A percentile compares a stretch with the other conserved stretches of the same genome.
Evolutionary conservation across 2,888 invertebrate genomes (phyloP).

Genomic region (Dermolepida albohirtum): DNA sequence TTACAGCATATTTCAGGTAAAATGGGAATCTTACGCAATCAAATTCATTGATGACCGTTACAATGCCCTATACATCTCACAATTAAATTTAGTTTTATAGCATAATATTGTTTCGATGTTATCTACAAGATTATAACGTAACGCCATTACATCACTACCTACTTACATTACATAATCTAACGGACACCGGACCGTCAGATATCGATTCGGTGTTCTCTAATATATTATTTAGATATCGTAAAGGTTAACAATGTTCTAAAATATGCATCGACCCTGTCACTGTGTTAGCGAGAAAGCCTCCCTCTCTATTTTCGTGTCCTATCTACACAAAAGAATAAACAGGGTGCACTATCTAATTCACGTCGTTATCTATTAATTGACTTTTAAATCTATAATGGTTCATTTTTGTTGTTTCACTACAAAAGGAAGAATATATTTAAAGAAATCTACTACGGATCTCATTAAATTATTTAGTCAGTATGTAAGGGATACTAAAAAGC

Average conservation of each 20-base stretch:
- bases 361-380: conserved; percentile 32
- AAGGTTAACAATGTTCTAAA: conserved; percentile 53
- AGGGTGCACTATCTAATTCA: conserved; percentile 18
- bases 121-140: conserved; percentile 16
- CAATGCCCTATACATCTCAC: neutral
- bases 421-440: neutral
- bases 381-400: conserved; percentile 30
- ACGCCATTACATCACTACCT: conserved; percentile 24
- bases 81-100: conserved; percentile 13
- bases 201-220: conserved; percentile 44
- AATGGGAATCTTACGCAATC: conserved; percentile 6
- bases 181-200: conserved; percentile 25
- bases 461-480: too few relatives aligned
- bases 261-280: conserved; percentile 46
- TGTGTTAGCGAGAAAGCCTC: conserved; percentile 31
- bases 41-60: neutral
- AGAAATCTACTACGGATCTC: neutral
- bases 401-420: conserved; percentile 3
- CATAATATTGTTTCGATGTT: conserved; percentile 11
- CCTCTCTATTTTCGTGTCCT: conserved; percentile 22
- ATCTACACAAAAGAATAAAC: conserved; percentile 19
- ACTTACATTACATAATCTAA: conserved; percentile 25
- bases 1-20: neutral
- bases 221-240: conserved; percentile 47
- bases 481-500: too few relatives aligned